A percentile compares a stretch with the other conserved stretches of the same genome.
phyloP scores from a whole-genome alignment of 2,888 invertebrate species.

The Augochlorella aurata region DNA sequence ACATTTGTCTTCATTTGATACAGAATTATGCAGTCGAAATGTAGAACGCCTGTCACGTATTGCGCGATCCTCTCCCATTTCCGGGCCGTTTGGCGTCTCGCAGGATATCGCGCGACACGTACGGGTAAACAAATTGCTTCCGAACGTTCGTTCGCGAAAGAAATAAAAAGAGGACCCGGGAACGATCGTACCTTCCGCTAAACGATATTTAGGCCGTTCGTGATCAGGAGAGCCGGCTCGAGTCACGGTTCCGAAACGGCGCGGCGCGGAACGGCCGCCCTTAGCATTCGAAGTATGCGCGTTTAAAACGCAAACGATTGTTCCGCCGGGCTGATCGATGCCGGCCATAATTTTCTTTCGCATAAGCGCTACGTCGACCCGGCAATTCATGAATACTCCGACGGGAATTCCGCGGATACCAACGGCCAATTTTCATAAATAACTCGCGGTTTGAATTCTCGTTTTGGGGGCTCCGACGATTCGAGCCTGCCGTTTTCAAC shows the following conservation, averaged over 20 bases:
- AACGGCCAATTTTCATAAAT: slow-evolving; percentile 46
- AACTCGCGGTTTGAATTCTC: slow-evolving; percentile 32
- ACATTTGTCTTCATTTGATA: no score
- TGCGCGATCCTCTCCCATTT: neutral
- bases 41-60: neutral
- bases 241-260: slow-evolving; percentile 27
- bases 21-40: neutral
- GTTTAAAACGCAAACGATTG: slow-evolving; percentile 48
- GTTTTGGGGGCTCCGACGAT: slow-evolving; percentile 18
- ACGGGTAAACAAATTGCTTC: neutral
- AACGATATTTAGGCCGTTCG: slow-evolving; percentile 45
- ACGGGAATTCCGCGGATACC: slow-evolving; percentile 35
- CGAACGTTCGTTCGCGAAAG: neutral
- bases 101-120: neutral
- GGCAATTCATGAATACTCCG: slow-evolving; percentile 41
- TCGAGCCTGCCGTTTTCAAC: neutral
- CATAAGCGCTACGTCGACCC: slow-evolving; percentile 20
- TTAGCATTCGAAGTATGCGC: slow-evolving; percentile 33
- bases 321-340: slow-evolving; percentile 45
- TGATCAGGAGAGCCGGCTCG: slow-evolving; percentile 12
- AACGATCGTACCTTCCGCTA: slow-evolving; percentile 18
- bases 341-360: slow-evolving; percentile 50
- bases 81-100: neutral
- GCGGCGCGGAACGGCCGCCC: slow-evolving; percentile 3
- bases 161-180: neutral